Evolutionary conservation across 2,888 invertebrate genomes (phyloP).

Genomic region (Apamea anceps): DNA sequence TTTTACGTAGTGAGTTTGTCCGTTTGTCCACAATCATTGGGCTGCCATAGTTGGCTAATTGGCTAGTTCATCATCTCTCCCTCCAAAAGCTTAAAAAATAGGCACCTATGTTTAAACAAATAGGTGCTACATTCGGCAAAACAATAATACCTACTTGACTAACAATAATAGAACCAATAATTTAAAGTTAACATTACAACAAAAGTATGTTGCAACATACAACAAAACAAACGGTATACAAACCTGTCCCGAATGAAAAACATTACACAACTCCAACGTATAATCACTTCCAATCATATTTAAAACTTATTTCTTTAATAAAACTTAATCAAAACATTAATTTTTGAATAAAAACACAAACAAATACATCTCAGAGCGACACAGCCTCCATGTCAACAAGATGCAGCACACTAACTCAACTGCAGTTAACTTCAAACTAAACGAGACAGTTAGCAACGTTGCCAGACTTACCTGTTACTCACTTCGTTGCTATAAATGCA

Average conservation of each 20-base stretch:
- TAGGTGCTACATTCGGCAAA: not conserved
- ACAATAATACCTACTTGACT: not conserved
- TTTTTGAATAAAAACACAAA: constrained; percentile 66
- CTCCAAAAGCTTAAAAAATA: not conserved
- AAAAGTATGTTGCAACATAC: constrained; percentile 25
- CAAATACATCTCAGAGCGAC: constrained; percentile 70
- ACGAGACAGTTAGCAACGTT: constrained; percentile 78
- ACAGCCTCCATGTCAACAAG: constrained; percentile 71
- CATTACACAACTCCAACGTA: constrained; percentile 96
- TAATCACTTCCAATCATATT: constrained; percentile 96
- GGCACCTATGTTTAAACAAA: not conserved
- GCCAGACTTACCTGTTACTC: constrained; percentile 77
- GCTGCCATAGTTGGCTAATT: not conserved
- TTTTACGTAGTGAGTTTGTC: no score
- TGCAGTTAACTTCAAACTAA: constrained; percentile 80
- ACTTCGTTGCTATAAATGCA: constrained; percentile 79
- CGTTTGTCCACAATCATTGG: not conserved
- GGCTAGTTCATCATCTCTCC: not conserved
- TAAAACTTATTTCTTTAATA: constrained; percentile 52
- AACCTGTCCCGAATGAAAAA: constrained; percentile 97
- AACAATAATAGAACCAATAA: not conserved
- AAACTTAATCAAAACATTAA: constrained; percentile 50
- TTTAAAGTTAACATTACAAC: constrained; percentile 15
- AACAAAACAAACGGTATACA: constrained; percentile 69
- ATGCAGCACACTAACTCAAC: constrained; percentile 76